Conservation (phyloP, 2,113 vertebrate species). For the Corydoras maculifer region DNA sequence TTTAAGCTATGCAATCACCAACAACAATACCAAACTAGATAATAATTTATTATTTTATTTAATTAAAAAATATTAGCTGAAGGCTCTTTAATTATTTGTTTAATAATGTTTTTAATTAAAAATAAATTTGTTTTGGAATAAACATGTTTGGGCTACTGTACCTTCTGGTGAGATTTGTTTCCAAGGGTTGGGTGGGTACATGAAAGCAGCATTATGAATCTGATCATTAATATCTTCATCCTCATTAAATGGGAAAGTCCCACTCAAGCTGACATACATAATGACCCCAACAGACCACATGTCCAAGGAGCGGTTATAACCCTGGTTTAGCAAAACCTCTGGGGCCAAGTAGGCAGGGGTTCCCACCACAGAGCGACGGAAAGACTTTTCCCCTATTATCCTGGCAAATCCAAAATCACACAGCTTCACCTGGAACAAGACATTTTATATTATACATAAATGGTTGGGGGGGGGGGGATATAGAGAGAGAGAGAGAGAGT, state of each 20-base stretch:
- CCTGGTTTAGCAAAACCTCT: slow-evolving; percentile 84
- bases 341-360: slow-evolving; percentile 85
- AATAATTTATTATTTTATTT: no score
- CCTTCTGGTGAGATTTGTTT: slow-evolving; percentile 79
- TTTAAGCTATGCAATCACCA: no score
- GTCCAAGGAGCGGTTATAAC: slow-evolving; percentile 87
- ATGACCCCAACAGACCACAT: slow-evolving; percentile 95
- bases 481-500: no score
- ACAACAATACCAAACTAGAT: no score
- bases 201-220: slow-evolving; percentile 90
- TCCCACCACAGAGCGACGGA: slow-evolving; percentile 87
- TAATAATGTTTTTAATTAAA: no score
- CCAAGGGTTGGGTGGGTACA: slow-evolving; percentile 88
- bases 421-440: slow-evolving; percentile 73
- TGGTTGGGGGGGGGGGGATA: not conserved
- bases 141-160: slow-evolving; percentile 39
- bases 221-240: slow-evolving; percentile 91
- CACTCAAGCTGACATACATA: slow-evolving; percentile 89
- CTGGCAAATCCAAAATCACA: slow-evolving; percentile 90
- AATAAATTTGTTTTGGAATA: no score
- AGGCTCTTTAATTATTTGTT: no score
- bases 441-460: not conserved
- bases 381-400: slow-evolving; percentile 89
- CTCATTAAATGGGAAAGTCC: slow-evolving; percentile 88
- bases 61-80: no score